Base-by-base conservation (phyloP, 2,113 vertebrate genomes). In the Otolemur garnettii region DNA sequence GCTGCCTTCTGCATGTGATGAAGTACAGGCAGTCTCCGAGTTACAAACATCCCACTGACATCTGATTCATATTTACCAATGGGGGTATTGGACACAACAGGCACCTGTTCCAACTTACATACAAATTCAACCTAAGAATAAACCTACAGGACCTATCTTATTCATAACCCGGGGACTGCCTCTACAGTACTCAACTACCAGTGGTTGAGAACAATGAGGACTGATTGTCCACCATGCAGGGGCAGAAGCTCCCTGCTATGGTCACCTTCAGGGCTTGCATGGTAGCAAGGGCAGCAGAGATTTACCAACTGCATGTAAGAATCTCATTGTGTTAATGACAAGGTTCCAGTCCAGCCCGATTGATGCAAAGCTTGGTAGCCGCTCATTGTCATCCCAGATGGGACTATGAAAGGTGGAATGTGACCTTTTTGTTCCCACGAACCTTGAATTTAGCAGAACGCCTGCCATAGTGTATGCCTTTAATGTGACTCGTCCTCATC, bases 401-500 rank as follows among this genome's bases (percentile, higher is more conserved):
- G 72, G 26, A 13, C 64, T 19, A 0, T 6, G 45, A 21, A 9
- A 21, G 75, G 72, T 12, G 30, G 26, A 30, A 5, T 0, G 1
- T 1, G 10, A 19, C 33, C 53, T 8, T 69, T 57, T 79, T 30
- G 15, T n/a, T 66, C 35, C 10, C 21, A 60, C 22, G 22, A 1
- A 0, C 22, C 15, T 14, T 4, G 57, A 53, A 33, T 11, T 38
- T 11, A 1, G 0, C 12, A 13, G 88, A 6, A 3, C 0, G 2
- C 26, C 55, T 55, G 35, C 55, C 5, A 0, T 2, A 0, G 0
- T n/a, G 1, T 2, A 14, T 15, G 2, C 68, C 64, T 33, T 5
- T 10, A 0, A 50, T 18, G 22, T 14, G 0, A 60, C 69, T 17
- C 1, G 0, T 45, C 2, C 30, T 3, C 5, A 66, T 24, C 17